These are phyloP conservation scores for Hylomyscus alleni DNA, from an alignment of 2,797 vertebrate genomes.

Conservation along the genomic window DNA sequence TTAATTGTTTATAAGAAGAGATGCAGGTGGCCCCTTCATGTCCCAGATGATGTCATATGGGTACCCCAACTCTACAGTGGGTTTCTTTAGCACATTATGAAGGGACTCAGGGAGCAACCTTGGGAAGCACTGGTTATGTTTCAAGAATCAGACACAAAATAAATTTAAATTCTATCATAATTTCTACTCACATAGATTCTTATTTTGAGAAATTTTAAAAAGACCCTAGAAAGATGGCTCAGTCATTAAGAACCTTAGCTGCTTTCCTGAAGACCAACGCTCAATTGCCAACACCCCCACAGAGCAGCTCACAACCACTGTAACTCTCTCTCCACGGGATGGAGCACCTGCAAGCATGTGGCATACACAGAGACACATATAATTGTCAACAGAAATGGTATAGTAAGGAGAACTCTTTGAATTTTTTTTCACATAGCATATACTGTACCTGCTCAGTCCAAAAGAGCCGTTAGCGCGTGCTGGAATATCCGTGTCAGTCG, in stretches of 20 bases:
- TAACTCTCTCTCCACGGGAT: background rate
- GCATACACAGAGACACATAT: background rate
- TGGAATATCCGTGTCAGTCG: background rate
- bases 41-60: background rate
- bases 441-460: slow-evolving; percentile 21
- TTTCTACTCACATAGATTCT: slow-evolving; percentile 23
- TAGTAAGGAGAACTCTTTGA: slow-evolving; percentile 42
- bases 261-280: background rate
- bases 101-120: background rate
- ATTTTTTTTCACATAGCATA: background rate
- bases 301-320: background rate
- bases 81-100: background rate
- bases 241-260: background rate
- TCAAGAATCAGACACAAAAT: slow-evolving; percentile 46
- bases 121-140: background rate
- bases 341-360: background rate
- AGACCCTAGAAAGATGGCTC: background rate
- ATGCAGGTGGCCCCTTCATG: background rate
- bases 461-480: slow-evolving; percentile 51
- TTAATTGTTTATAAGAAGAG: background rate
- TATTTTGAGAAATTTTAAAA: background rate
- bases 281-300: background rate
- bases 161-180: slow-evolving; percentile 46
- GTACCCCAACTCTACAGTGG: background rate
- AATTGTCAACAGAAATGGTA: background rate